A percentile compares a stretch with the other conserved stretches of the same genome.
Evolutionary conservation across 2,113 vertebrate genomes (phyloP).

Genomic region (Charadrius vociferus): DNA sequence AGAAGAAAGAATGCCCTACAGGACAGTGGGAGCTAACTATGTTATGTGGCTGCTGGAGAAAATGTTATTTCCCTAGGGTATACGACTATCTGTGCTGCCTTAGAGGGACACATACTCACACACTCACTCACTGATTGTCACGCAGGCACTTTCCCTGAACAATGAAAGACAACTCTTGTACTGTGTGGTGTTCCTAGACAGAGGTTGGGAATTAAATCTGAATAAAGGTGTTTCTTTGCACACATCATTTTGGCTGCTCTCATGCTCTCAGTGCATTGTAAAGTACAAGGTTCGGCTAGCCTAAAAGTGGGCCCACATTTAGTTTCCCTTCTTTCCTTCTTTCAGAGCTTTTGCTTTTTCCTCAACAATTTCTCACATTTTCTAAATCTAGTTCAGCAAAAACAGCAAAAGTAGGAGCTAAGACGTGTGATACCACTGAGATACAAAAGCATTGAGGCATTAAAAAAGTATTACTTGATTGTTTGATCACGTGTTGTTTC

Average conservation of each 20-base stretch:
- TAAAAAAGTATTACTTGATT: neutral
- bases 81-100: neutral
- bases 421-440: neutral
- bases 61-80: neutral
- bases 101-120: neutral
- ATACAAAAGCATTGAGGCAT: neutral
- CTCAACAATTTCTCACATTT: neutral
- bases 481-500: neutral
- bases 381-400: neutral
- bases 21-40: neutral
- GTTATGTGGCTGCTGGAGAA: neutral
- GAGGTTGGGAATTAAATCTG: neutral
- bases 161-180: neutral
- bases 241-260: rapidly evolving
- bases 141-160: neutral
- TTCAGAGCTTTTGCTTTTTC: neutral
- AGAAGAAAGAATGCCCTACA: neutral
- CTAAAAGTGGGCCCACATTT: neutral
- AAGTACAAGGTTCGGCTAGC: neutral
- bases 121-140: neutral
- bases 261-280: neutral
- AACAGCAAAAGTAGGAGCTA: neutral
- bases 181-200: neutral
- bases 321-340: neutral
- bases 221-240: neutral